Base-by-base conservation (phyloP, 2,888 invertebrate genomes). In the Platynereis dumerilii region DNA sequence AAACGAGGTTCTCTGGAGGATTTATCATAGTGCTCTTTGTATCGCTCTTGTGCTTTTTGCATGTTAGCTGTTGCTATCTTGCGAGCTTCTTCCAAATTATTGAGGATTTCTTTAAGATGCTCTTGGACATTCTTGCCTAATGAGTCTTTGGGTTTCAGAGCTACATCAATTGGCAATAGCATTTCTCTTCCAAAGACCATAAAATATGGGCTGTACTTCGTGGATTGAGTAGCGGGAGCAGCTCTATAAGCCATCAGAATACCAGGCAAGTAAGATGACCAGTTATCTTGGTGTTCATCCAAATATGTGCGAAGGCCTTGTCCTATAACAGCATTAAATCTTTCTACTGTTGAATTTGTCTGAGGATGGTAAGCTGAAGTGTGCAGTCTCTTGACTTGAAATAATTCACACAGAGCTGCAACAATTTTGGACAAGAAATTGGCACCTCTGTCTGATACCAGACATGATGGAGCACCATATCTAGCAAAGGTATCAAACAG, bases 291-390 rank as follows among this genome's bases (percentile, higher is more conserved):
- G 15, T 44, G 20, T 28, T 26, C 20, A 24, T 64, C 28, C 7
- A 44, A 15, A 24, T 58, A 64, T 24, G 64, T 24, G 17, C 60
- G 27, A 34, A 65, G 17, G 29, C 54, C 34, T 60, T 65, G 59
- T 17, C 24, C 64, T 22, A 67, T 59, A n/a, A 42, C 39, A 15
- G 15, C 10, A 45, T 67, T 67, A 39, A 48, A 39, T 42, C 58
- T 53, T 45, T 67, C 67, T 5, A 52, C 58, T 27, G 28, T 29
- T 34, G 57, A 39, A 52, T 67, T 67, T 7, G 52, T 64, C 39
- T 45, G 44, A 20, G 67, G 67, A 27, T 67, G 64, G 27, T 67
- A 64, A 15, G 60, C 56, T 20, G 56, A 54, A 15, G 67, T 67
- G 15, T 34, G 26, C 17, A 60, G 29, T 52, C 60, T 42, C 15